Evolutionary conservation across 2,888 invertebrate species (phyloP).

Genomic region (Dryococelus australis): DNA sequence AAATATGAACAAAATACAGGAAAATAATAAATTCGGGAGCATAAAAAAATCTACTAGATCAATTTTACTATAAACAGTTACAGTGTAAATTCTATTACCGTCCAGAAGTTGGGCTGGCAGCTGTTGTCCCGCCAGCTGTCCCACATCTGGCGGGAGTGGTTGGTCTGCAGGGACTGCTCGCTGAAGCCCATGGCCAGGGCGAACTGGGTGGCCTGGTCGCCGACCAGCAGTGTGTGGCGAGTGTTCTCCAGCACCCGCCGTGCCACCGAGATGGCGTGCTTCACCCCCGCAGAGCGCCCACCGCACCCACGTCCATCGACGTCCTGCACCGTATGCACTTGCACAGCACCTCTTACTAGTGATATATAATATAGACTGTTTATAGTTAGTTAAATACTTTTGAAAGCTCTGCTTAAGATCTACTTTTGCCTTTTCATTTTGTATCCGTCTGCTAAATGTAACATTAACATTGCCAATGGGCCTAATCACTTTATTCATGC

Average conservation of each 20-base stretch:
- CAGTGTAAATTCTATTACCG: slow-evolving; percentile 58
- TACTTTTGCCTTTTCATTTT: no score
- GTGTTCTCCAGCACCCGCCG: slow-evolving; percentile 88
- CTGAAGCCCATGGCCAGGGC: slow-evolving; percentile 89
- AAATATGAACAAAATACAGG: no score
- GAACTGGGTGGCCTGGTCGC: slow-evolving; percentile 88
- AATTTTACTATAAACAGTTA: no score
- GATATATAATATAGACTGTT: no score
- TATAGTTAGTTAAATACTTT: no score
- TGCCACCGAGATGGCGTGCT: slow-evolving; percentile 91
- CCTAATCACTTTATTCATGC: no score
- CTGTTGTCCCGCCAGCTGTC: slow-evolving; percentile 75
- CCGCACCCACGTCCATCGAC: slow-evolving; percentile 87
- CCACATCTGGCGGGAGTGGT: slow-evolving; percentile 74
- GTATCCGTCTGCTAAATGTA: no score
- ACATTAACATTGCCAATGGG: no score
- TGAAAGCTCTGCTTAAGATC: no score
- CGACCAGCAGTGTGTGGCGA: slow-evolving; percentile 88
- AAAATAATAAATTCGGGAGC: no score
- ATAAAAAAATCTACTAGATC: no score
- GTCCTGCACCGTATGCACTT: slow-evolving; percentile 57
- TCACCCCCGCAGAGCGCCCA: slow-evolving; percentile 83
- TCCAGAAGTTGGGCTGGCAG: slow-evolving; percentile 98
- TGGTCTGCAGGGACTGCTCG: slow-evolving; percentile 76
- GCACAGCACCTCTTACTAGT: no score